Base-by-base conservation (phyloP, 2,113 vertebrate genomes). In the Corvus cornix region DNA sequence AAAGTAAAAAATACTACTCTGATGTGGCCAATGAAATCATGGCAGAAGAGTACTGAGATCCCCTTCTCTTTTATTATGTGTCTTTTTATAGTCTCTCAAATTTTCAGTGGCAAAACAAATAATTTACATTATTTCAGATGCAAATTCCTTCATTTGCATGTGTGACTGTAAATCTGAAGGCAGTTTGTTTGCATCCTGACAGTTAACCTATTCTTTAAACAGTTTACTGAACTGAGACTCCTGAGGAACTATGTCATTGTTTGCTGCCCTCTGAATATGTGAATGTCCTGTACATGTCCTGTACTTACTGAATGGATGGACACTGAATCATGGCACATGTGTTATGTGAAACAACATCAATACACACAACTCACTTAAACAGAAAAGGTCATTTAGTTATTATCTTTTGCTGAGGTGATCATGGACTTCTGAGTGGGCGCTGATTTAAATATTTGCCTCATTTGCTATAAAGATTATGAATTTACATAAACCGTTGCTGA, bases 41-140 rank as follows among this genome's bases (percentile, higher is more conserved):
- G 35, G 20, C 41, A 74, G 39, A 41, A 56, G 16, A 69, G 31
- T 56, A 17, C 46, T 37, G 68, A 49, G 28, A 58, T 76, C 72
- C 12, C 14, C 26, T 82, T 56, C 44, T 63, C 4, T 81, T 78
- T 91, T 70, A 62, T 53, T 69, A 31, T 52, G 7, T 68, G 41
- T 72, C 60, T 63, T 84, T 43, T 27, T 15, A n/a, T 2, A 59
- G 13, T 52, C 35, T 72, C 48, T 64, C 27, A 79, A 88, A 69
- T 73, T 92, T 85, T 94, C 84, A 79, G 31, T 24, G 21, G 12
- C 37, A 83, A 95, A 94, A 66, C 74, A 93, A 94, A 56, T 64
- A 60, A 95, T 93, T 89, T 79, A 52, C 58, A 43, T 76, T 66
- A 69, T 90, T 90, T 97, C 82, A 91, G 46, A 89, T 94, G 87